Conservation (phyloP, 2,888 invertebrate genomes). For the Piscicola geometra region DNA sequence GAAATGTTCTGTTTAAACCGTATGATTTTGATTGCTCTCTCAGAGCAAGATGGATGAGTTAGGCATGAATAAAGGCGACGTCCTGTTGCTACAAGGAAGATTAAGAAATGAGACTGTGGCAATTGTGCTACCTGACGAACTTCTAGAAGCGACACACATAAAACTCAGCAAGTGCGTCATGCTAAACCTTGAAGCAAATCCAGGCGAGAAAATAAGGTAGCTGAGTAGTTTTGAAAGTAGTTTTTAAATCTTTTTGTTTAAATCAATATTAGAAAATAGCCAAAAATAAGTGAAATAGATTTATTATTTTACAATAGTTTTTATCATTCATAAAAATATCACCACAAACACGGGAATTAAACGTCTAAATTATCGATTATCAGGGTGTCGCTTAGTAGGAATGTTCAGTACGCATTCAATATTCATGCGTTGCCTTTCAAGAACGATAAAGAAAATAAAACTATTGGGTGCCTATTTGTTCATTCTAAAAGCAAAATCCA, state of each 20-base stretch:
- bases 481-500: too few relatives aligned
- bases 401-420: slow-evolving; percentile 12
- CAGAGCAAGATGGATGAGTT: slow-evolving; percentile 23
- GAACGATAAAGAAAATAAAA: neutral
- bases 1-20: neutral
- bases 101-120: slow-evolving; percentile 24
- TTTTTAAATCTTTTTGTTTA: too few relatives aligned
- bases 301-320: too few relatives aligned
- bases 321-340: too few relatives aligned
- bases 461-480: too few relatives aligned
- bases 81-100: slow-evolving; percentile 14
- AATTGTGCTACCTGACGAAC: slow-evolving; percentile 15
- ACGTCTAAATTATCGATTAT: too few relatives aligned
- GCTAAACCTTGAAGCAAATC: slow-evolving; percentile 21
- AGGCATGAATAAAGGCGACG: slow-evolving; percentile 18
- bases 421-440: slow-evolving; percentile 26
- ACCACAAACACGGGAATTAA: too few relatives aligned
- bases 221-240: too few relatives aligned
- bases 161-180: slow-evolving; percentile 17
- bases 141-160: neutral
- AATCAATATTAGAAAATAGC: too few relatives aligned
- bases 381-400: neutral
- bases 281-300: too few relatives aligned
- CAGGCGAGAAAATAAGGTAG: slow-evolving; percentile 22
- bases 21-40: too few relatives aligned